These are phyloP conservation scores for Octopus sinensis DNA, from an alignment of 1,140 invertebrate species.

Conservation along the genomic window DNA sequence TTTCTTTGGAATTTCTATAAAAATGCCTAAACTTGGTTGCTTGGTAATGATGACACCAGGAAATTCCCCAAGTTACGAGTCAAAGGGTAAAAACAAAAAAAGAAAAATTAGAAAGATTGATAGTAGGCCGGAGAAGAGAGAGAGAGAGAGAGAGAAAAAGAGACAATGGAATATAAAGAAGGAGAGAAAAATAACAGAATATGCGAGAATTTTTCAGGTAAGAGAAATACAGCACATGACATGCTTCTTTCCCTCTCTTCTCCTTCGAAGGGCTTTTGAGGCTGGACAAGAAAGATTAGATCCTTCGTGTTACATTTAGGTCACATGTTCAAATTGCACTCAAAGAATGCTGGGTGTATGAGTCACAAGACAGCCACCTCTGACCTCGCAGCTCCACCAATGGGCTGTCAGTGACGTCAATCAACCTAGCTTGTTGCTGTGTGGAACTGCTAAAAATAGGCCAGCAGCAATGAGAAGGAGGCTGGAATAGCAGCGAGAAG, in stretches of 20 bases:
- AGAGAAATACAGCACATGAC: neutral
- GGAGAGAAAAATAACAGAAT: neutral
- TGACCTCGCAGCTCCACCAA: neutral
- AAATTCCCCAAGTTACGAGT: too few species aligned
- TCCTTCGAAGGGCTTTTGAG: neutral
- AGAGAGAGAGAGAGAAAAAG: neutral
- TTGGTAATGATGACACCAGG: too few species aligned
- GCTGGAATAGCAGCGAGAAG: neutral
- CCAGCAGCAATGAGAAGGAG: neutral
- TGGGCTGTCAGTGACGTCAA: slow-evolving; percentile 7
- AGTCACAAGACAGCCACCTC: slow-evolving; percentile 5
- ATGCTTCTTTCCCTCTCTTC: neutral
- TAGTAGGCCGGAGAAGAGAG: neutral
- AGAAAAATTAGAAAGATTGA: neutral
- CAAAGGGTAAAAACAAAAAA: neutral
- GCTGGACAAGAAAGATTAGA: too few species aligned
- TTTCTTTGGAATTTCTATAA: too few species aligned
- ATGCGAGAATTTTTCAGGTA: too few species aligned
- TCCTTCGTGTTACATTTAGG: neutral
- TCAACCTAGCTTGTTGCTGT: slow-evolving; percentile 6
- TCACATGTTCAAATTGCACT: slow-evolving; percentile 12
- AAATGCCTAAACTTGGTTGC: too few species aligned
- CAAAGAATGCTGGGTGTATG: slow-evolving; percentile 1
- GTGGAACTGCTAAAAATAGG: slow-evolving; percentile 10
- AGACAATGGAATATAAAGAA: neutral